These are phyloP conservation scores for Montipora foliosa DNA, from an alignment of 64 coral and sea anemone species.

Conservation along the genomic window DNA sequence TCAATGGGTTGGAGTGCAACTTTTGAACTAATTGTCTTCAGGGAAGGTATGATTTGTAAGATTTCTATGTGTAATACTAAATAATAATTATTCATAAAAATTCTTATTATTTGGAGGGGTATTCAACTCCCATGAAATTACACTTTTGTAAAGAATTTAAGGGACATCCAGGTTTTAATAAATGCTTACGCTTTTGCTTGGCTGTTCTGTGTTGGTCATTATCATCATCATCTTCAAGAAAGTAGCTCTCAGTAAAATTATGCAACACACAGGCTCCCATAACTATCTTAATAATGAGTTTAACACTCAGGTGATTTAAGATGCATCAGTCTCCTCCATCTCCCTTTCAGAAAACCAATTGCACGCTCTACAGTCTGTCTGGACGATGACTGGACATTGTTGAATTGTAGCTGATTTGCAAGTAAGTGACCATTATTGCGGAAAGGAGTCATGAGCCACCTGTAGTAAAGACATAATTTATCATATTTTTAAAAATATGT, in stretches of 20 bases:
- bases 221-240: background rate
- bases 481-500: background rate
- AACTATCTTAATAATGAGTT: background rate
- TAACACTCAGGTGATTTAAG: background rate
- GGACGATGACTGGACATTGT: constrained; percentile 1
- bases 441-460: constrained; percentile 19
- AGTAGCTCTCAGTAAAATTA: background rate
- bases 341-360: background rate
- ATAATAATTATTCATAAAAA: no score
- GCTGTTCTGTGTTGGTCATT: background rate
- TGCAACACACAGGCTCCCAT: background rate
- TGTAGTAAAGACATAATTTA: background rate
- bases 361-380: constrained; percentile 5
- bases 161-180: background rate
- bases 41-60: no score
- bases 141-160: no score
- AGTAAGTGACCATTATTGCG: background rate
- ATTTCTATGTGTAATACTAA: no score
- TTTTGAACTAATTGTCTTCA: no score
- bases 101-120: no score
- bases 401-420: background rate
- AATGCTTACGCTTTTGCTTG: background rate
- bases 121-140: no score
- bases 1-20: no score
- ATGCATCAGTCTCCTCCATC: background rate